These are phyloP conservation scores for Drymonia ruficornis DNA, from an alignment of 2,888 invertebrate species.

Conservation along the genomic window DNA sequence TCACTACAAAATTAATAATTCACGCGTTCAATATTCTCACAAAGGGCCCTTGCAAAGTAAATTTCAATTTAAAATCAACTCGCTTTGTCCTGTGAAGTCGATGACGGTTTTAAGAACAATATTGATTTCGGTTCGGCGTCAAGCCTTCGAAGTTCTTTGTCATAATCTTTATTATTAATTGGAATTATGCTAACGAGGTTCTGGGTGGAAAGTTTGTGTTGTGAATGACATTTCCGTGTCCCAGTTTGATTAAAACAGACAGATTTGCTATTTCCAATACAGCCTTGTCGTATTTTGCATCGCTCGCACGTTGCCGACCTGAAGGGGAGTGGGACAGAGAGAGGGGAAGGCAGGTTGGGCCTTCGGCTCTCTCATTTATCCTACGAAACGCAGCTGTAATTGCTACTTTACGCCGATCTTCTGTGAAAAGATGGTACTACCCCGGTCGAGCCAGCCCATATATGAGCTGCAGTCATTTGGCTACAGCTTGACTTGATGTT, in stretches of 20 bases:
- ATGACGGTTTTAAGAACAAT: slow-evolving; percentile 53
- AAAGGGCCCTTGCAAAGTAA: slow-evolving; percentile 38
- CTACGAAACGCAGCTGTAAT: no score
- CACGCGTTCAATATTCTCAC: slow-evolving; percentile 27
- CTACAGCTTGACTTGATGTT: no score
- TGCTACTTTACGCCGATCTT: no score
- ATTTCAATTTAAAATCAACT: slow-evolving; percentile 44
- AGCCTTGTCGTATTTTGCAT: neutral
- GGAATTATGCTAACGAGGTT: slow-evolving; percentile 68
- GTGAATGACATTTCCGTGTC: slow-evolving; percentile 39
- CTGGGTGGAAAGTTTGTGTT: slow-evolving; percentile 45
- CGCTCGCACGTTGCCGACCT: no score
- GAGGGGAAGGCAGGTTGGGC: no score
- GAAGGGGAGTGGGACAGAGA: no score
- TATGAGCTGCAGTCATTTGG: no score
- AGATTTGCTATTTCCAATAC: slow-evolving; percentile 4
- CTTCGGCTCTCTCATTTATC: no score
- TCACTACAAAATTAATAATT: slow-evolving; percentile 31
- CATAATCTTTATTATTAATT: slow-evolving; percentile 66
- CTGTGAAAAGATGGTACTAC: no score
- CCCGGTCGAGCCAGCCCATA: no score
- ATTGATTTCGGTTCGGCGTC: slow-evolving; percentile 47
- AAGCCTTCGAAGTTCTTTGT: slow-evolving; percentile 53
- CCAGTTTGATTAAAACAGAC: slow-evolving; percentile 6
- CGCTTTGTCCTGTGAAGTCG: slow-evolving; percentile 19